Evolutionary conservation across 2,888 invertebrate species (phyloP).

Genomic region (Ptycholaimellus sp.): DNA sequence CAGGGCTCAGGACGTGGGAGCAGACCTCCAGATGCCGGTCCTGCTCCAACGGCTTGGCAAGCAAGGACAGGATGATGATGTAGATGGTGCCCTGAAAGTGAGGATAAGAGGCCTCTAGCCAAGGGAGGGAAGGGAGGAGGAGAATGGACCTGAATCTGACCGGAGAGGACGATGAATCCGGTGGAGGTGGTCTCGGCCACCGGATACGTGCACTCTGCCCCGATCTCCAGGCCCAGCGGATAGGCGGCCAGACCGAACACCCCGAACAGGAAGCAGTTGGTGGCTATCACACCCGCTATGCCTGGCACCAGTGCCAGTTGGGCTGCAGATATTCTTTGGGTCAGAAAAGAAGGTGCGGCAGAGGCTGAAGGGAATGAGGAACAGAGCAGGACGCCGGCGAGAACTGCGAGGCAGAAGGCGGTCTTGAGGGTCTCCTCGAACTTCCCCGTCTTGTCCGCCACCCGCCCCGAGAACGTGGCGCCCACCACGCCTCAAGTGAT

Average conservation of each 20-base stretch:
- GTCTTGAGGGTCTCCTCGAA: constrained; percentile 28
- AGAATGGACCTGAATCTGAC: constrained; percentile 20
- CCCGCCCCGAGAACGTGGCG: constrained; percentile 21
- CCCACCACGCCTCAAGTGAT: no score
- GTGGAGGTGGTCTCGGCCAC: constrained; percentile 33
- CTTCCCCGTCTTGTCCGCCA: constrained; percentile 26
- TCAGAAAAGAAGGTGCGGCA: no score
- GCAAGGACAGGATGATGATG: no score
- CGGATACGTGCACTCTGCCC: constrained; percentile 33
- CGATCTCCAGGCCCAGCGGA: constrained; percentile 31
- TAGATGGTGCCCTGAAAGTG: background rate
- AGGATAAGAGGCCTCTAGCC: no score
- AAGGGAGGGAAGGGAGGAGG: no score
- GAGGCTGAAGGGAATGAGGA: no score
- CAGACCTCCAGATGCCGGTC: no score
- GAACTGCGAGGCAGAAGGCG: constrained; percentile 18
- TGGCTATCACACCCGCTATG: constrained; percentile 19
- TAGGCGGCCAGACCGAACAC: constrained; percentile 32
- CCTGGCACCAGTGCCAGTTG: constrained; percentile 9
- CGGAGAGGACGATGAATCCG: constrained; percentile 31
- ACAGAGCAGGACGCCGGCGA: no score
- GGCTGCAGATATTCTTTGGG: no score
- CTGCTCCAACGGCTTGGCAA: no score
- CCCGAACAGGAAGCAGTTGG: constrained; percentile 27
- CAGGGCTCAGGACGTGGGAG: no score